Base-by-base conservation (phyloP, 2,888 invertebrate genomes). In the Ariolimax columbianus region DNA sequence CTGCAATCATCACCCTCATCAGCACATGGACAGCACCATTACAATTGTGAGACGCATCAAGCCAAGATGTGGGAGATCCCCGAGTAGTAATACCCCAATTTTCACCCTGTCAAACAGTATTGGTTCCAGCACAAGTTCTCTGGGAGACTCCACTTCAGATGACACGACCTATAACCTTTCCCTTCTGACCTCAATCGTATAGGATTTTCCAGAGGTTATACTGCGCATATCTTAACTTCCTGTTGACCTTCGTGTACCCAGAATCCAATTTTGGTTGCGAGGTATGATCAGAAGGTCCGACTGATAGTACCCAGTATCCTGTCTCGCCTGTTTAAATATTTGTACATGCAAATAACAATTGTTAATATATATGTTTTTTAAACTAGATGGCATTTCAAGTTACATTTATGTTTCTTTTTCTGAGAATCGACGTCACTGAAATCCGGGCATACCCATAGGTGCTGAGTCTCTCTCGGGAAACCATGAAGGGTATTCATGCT, bases 61-160 rank as follows among this genome's bases (percentile, higher is more conserved):
- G 23, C 7, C 40, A 7, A 26, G 43, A n/a, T 9, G 26, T 9
- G 40, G 72, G 72, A 59, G 40, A 70, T 51, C 73, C 82, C 70
- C 82, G 7, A 51, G 59, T 72, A 36, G 43, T 82, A 82, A 82
- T 72, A n/a, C 75, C 82, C 63, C 63, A 75, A 82, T 75, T 82
- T 82, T 82, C 82, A 82, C 75, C 75, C 82, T 82, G 82, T 82
- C 82, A 75, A 40, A 36, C 38, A 55, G 75, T 38, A 75, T 82
- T 82, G 72, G 82, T 40, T 40, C 75, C 36, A 63, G 47, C 75
- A 66, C 75, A 40, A 40, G 75, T 63, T 36, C 75, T 30, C 19
- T 1, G 38, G 59, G 43, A 36, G 19, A n/a, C n/a, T 73, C 75
- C 47, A 82, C 82, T 72, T 75, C 63, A 30, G 75, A 33, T 75